Conservation (phyloP, 2,113 vertebrate genomes). For the Propithecus coquereli region DNA sequence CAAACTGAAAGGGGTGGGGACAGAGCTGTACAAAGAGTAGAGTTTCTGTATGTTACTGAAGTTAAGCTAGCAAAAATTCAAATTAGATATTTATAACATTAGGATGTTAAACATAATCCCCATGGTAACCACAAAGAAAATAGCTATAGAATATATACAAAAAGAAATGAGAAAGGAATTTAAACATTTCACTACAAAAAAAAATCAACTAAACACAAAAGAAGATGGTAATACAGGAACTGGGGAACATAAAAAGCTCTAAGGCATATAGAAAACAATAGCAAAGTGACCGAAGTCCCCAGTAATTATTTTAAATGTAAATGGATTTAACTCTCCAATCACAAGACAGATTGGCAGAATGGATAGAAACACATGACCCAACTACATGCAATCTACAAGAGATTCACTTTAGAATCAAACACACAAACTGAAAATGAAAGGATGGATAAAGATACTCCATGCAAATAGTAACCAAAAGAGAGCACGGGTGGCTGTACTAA, state of each 20-base stretch:
- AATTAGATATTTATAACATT: neutral
- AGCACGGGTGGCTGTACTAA: neutral
- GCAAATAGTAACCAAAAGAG: neutral
- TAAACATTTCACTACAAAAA: neutral
- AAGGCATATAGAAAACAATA: neutral
- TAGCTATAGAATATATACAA: neutral
- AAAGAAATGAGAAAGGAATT: neutral
- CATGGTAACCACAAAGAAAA: neutral
- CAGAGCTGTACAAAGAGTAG: neutral
- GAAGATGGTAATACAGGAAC: neutral
- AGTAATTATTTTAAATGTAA: neutral
- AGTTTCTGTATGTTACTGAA: neutral
- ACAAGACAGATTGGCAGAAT: neutral
- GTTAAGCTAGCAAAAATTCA: neutral
- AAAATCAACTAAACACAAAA: neutral
- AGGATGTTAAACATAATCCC: neutral
- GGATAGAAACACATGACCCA: neutral
- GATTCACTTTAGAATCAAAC: neutral
- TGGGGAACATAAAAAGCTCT: neutral
- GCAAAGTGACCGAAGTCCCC: neutral
- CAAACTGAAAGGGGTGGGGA: neutral
- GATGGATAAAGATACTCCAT: neutral
- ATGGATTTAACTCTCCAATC: neutral
- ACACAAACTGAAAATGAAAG: neutral
- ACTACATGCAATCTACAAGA: neutral